Base-by-base conservation (phyloP, 2,113 vertebrate genomes). In the Puntigrus tetrazona region DNA sequence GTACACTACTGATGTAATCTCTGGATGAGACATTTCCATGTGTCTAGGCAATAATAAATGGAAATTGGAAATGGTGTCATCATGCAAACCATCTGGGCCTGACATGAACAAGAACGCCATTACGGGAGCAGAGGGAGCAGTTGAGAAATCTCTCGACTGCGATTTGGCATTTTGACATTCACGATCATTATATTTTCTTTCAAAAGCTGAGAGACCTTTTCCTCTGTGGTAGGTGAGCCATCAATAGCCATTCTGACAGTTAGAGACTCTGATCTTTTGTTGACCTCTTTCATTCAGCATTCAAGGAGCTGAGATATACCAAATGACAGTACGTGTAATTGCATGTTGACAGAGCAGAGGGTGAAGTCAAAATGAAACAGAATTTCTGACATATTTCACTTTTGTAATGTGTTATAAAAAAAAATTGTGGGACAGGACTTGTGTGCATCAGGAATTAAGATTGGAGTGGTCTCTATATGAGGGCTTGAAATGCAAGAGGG, bases 121-220 rank as follows among this genome's bases (percentile, higher is more conserved):
- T 70, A 77, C 27, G 38, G 59, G 4, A 16, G 43, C 36, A 27
- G 36, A 55, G 29, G 57, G n/a, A 10, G 69, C 41, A 18, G 45
- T 38, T 43, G 73, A 82, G 83, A 87, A 85, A 57, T 78, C n/a
- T 55, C 63, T 36, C 61, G 43, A 20, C 73, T 45, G 57, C 27
- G 22, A 78, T 43, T 70, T 76, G 57, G 65, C 85, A 78, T 83
- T 86, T 61, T 78, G 82, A 86, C 79, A 79, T 79, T 63, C 80
- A 45, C 70, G 55, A 86, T 78, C 52, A 41, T 70, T 63, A 83
- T 73, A 74, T 78, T 61, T 47, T 45, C 75, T 29, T 67, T 38
- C 27, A 88, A 73, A 16, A 63, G 57, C 52, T 11, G 9, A 27
- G 75, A 72, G 43, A 82, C 45, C 63, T 43, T 84, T 84, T 84